Evolutionary conservation across 2,888 invertebrate species (phyloP).

Genomic region (Hetaerina titia): DNA sequence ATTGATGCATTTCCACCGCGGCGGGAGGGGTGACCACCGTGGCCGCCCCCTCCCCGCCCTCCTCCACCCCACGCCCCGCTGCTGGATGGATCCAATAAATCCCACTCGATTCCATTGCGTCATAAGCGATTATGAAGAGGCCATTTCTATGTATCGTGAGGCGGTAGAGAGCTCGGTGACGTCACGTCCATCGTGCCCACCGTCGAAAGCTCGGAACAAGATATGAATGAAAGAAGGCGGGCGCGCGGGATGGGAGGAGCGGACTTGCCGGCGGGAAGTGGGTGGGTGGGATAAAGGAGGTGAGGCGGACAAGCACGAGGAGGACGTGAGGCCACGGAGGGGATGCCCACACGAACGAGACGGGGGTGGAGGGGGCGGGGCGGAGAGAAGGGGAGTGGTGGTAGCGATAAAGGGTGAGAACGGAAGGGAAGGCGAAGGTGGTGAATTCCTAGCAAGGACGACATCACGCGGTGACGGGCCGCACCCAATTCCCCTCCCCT

Average conservation of each 20-base stretch:
- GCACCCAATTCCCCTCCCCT: background rate
- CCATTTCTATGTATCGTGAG: conserved; percentile 28
- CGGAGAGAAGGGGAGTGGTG: background rate
- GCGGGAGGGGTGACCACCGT: background rate
- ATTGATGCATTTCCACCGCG: background rate
- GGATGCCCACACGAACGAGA: conserved; percentile 34
- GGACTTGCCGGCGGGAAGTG: background rate
- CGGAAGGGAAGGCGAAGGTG: conserved; percentile 40
- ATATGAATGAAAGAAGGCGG: conserved; percentile 46
- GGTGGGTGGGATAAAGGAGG: conserved; percentile 14
- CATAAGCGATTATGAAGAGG: conserved; percentile 23
- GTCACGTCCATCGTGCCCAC: conserved; percentile 13
- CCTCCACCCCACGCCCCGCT: background rate
- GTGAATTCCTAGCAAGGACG: conserved; percentile 67
- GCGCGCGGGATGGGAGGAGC: background rate
- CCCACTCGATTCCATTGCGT: conserved; percentile 29
- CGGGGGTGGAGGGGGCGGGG: background rate
- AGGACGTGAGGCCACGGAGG: conserved; percentile 28
- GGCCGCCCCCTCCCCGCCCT: background rate
- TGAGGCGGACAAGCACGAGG: background rate
- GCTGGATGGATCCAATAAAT: conserved; percentile 6
- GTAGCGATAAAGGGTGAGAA: background rate
- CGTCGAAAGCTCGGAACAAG: conserved; percentile 14
- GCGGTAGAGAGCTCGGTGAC: background rate
- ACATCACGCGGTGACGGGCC: conserved; percentile 52